phyloP scores from a whole-genome alignment of 2,888 invertebrate species.

The Chromoteleia sp. region DNA sequence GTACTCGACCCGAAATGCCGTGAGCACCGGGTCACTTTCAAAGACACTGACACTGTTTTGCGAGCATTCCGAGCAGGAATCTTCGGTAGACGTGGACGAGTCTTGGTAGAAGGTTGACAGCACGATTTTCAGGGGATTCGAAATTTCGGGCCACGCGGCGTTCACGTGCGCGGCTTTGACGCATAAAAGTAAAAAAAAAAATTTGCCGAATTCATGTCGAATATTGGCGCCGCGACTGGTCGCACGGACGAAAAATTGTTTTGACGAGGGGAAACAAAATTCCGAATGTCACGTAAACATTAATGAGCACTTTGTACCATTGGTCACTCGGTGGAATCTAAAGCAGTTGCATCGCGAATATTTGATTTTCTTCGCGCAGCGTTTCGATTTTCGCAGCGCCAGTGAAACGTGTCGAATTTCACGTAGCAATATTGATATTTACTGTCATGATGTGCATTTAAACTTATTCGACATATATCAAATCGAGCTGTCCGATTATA shows the following conservation, averaged over 20 bases:
- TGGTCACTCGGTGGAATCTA: slow-evolving; percentile 34
- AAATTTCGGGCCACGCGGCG: slow-evolving; percentile 74
- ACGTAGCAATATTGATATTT: slow-evolving; percentile 52
- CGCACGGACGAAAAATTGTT: not conserved
- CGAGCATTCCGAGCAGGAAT: slow-evolving; percentile 76
- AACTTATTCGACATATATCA: slow-evolving; percentile 54
- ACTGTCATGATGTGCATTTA: slow-evolving; percentile 51
- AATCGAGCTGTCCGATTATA: slow-evolving; percentile 38
- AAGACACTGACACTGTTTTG: slow-evolving; percentile 77
- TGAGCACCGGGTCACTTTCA: slow-evolving; percentile 85
- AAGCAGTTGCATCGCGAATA: slow-evolving; percentile 43
- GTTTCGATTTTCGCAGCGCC: slow-evolving; percentile 7
- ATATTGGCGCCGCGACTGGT: not conserved
- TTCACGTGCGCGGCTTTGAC: slow-evolving; percentile 9
- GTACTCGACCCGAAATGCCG: slow-evolving; percentile 90
- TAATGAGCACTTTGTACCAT: slow-evolving; percentile 56
- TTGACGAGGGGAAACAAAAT: slow-evolving; percentile 15
- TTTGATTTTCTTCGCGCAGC: too few species aligned
- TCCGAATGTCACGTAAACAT: slow-evolving; percentile 43
- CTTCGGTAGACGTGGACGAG: slow-evolving; percentile 55
- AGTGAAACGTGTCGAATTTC: slow-evolving; percentile 51
- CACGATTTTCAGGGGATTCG: slow-evolving; percentile 78
- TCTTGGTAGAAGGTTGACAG: slow-evolving; percentile 77
- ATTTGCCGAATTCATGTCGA: slow-evolving; percentile 45
- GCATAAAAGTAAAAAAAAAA: slow-evolving; percentile 65